Conservation (phyloP, 2,888 invertebrate species). For the Aspidiotus destructor region DNA sequence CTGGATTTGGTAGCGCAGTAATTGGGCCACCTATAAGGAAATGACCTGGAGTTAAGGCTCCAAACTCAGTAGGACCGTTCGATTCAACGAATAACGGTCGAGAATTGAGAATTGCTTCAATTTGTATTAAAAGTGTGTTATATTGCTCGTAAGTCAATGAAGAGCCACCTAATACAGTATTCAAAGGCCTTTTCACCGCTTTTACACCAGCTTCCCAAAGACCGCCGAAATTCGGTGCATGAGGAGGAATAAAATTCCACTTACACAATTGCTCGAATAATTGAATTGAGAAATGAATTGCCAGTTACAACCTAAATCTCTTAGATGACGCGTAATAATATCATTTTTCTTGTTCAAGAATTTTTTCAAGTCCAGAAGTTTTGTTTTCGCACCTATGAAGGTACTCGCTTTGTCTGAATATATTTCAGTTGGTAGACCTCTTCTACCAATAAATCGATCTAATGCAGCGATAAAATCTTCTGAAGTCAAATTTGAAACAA, state of each 20-base stretch:
- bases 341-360: too few species aligned
- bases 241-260: too few species aligned
- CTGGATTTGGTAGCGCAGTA: conserved; percentile 37
- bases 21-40: conserved; percentile 39
- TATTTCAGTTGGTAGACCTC: too few species aligned
- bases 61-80: background rate
- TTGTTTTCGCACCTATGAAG: too few species aligned
- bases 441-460: too few species aligned
- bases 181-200: background rate
- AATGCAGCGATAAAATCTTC: too few species aligned
- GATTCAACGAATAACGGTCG: background rate
- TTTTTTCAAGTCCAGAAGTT: too few species aligned
- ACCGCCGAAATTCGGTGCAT: too few species aligned
- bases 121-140: background rate
- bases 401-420: too few species aligned
- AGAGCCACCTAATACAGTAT: conserved; percentile 34
- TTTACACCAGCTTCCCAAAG: conserved; percentile 17
- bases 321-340: too few species aligned
- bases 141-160: conserved; percentile 35
- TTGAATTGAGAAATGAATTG: conserved; percentile 1
- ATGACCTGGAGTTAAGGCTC: conserved; percentile 34
- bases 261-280: background rate
- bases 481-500: too few species aligned
- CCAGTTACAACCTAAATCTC: too few species aligned
- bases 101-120: background rate